These are phyloP conservation scores for Nibea albiflora DNA, from an alignment of 2,113 vertebrate genomes.

Conservation along the genomic window DNA sequence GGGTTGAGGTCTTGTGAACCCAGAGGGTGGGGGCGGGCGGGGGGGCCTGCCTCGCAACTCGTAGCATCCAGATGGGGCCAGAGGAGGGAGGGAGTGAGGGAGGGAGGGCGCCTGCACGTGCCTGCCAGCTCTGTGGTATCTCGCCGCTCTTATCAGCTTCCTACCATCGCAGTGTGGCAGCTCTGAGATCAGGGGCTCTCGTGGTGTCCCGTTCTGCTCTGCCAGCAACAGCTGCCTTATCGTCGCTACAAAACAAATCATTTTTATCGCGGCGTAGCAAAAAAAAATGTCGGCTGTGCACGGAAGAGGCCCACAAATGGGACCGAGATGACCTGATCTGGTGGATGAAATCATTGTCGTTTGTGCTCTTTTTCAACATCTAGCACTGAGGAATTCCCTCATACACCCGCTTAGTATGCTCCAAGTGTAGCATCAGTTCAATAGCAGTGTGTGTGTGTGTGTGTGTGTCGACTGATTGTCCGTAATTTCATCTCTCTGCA, in stretches of 20 bases:
- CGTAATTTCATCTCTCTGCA: slow-evolving; percentile 58
- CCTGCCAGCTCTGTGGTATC: slow-evolving; percentile 32
- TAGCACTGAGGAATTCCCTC: slow-evolving; percentile 59
- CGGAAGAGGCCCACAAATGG: not conserved
- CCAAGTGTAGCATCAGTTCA: slow-evolving; percentile 51
- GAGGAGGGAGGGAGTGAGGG: slow-evolving; percentile 12
- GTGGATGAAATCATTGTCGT: not conserved
- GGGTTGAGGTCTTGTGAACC: slow-evolving; percentile 62
- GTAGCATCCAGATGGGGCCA: slow-evolving; percentile 23
- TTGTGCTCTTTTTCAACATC: slow-evolving; percentile 35
- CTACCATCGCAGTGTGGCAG: slow-evolving; percentile 47
- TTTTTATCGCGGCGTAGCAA: slow-evolving; percentile 30
- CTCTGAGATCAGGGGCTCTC: slow-evolving; percentile 45
- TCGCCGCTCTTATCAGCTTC: slow-evolving; percentile 69
- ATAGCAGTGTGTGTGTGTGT: slow-evolving; percentile 43
- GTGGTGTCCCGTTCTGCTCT: slow-evolving; percentile 27
- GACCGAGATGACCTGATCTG: not conserved
- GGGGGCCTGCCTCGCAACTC: slow-evolving; percentile 25
- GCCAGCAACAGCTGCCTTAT: slow-evolving; percentile 48
- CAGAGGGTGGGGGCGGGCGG: not conserved
- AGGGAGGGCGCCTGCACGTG: slow-evolving; percentile 37
- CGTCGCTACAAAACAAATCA: slow-evolving; percentile 37
- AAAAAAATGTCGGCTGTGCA: not conserved
- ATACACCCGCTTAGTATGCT: slow-evolving; percentile 59
- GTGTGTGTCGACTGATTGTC: slow-evolving; percentile 42